Percentiles rank a stretch among this genome's conserved stretches.
Evolutionary conservation across 2,888 invertebrate species (phyloP).

Genomic region (Tridacna gigas): DNA sequence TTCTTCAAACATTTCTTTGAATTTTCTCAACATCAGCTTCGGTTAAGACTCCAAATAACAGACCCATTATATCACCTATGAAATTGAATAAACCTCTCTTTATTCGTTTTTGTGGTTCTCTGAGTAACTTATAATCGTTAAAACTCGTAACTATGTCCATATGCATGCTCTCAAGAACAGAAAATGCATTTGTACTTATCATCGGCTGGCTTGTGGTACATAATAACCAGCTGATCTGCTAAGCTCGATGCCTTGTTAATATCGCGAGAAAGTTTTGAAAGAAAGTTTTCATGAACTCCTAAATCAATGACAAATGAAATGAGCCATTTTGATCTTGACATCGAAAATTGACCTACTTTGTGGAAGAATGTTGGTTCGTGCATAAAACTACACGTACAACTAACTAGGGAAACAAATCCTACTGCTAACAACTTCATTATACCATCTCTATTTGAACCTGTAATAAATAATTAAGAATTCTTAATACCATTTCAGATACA

Average conservation of each 20-base stretch:
- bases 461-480: constrained; percentile 6
- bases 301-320: constrained; percentile 1
- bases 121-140: neutral
- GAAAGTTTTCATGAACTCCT: constrained; percentile 1
- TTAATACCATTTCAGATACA: neutral
- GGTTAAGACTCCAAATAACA: constrained; percentile 11
- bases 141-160: neutral
- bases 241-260: constrained; percentile 11
- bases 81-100: neutral
- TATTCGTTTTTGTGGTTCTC: neutral
- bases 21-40: constrained; percentile 1
- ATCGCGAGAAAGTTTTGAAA: neutral
- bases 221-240: neutral
- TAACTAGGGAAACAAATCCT: constrained; percentile 5
- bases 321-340: constrained; percentile 13
- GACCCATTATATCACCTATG: neutral
- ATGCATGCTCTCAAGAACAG: neutral
- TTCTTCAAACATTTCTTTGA: constrained; percentile 3
- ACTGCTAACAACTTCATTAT: neutral
- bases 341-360: constrained; percentile 18
- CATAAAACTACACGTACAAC: constrained; percentile 1
- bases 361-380: constrained; percentile 7
- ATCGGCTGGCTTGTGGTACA: neutral
- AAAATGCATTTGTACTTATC: neutral
- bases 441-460: constrained; percentile 3